phyloP scores from a whole-genome alignment of 1,140 invertebrate genomes.

The Olivierus martensii region DNA sequence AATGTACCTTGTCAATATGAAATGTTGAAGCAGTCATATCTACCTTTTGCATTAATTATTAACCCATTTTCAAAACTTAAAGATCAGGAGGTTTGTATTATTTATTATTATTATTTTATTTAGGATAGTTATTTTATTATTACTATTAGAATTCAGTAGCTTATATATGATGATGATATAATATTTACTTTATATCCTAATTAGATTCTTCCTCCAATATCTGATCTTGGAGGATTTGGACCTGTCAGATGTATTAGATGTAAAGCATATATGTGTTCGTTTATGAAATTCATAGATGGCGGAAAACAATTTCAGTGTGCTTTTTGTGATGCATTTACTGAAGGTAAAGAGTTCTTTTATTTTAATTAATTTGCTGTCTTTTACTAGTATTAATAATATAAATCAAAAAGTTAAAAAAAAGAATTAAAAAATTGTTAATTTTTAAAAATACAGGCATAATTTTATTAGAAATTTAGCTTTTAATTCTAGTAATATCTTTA shows the following conservation, averaged over 20 bases:
- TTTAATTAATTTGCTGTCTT: background rate
- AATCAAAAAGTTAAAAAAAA: no score
- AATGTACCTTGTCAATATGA: conserved; percentile 82
- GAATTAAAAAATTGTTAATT: no score
- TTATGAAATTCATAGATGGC: conserved; percentile 97
- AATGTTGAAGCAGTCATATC: conserved; percentile 85
- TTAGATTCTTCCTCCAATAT: conserved; percentile 18
- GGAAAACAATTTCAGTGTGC: conserved; percentile 90
- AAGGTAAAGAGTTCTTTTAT: conserved; percentile 47
- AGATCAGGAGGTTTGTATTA: conserved; percentile 35
- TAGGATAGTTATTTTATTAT: no score
- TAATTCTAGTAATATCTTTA: no score
- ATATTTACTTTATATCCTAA: background rate
- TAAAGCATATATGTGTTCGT: conserved; percentile 98
- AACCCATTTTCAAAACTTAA: conserved; percentile 74
- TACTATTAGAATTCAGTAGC: no score
- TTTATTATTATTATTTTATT: background rate
- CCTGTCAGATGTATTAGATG: conserved; percentile 92
- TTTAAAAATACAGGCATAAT: no score
- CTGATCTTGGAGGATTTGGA: conserved; percentile 54
- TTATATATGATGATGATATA: background rate
- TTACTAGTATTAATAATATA: no score
- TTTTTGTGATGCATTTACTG: conserved; percentile 91
- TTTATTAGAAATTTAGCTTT: no score
- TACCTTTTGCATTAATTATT: conserved; percentile 85